Evolutionary conservation across 2,888 invertebrate genomes (phyloP), one percentile per base, ranked within the genome.

Genomic region (Drosophila kokeensis): DNA sequence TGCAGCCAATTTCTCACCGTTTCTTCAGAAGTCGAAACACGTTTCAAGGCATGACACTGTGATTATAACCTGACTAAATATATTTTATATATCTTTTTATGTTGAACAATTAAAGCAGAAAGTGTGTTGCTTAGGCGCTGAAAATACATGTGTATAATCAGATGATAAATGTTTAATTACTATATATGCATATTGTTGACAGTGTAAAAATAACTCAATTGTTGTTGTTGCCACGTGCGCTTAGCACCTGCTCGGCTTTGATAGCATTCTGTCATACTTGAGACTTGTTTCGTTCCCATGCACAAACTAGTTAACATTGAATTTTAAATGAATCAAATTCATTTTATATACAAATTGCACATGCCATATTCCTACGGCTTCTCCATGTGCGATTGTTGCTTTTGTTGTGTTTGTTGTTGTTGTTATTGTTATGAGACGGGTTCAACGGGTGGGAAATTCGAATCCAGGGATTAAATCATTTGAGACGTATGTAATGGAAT

Each of bases 291-390:
- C 63, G 50, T 66, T 76, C 67, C 64, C 76, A 58, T 40, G 36
- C 69, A 58, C 55, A 79, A 82, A 80, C 73, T 70, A 78, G 83
- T 84, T 84, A 87, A 67, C 83, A 87, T 87, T 87, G 83, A 87
- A 84, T 84, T 78, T 69, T 24, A 80, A 87, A 78, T 76, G 81
- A 87, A 73, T 82, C 68, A 45, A 69, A 77, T 67, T 63, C 77
- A 76, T 67, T 70, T 68, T 66, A 71, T 58, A 71, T 53, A 61
- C 49, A 75, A 79, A 76, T 73, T 78, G 72, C 78, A 73, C 45
- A 45, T 45, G 24, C 45, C 62, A 71, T 71, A 64, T 87, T 71
- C 48, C 48, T 83, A 83, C 73, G 87, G 84, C 81, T 87, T 83
- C 87, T 76, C 84, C 66, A 61, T 74, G 80, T 60, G 61, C 55